Evolutionary conservation across 2,113 vertebrate species (phyloP).

Genomic region (Loxodonta africana): DNA sequence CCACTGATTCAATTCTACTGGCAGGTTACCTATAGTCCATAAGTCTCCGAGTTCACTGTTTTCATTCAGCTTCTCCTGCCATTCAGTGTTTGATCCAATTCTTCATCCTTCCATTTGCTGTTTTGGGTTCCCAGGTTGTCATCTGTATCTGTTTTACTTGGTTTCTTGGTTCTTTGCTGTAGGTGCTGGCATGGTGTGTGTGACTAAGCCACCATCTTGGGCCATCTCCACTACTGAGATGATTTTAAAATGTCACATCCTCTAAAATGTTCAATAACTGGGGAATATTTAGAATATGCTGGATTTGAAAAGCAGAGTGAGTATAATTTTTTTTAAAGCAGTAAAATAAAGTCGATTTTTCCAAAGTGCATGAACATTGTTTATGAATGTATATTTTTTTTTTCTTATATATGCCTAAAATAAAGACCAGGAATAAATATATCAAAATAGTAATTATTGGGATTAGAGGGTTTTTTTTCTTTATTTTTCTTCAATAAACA

Average conservation of each 20-base stretch:
- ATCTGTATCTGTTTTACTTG: not conserved
- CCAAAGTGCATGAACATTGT: not conserved
- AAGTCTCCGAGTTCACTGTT: not conserved
- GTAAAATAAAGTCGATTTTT: not conserved
- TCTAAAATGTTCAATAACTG: constrained; percentile 17
- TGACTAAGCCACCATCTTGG: not conserved
- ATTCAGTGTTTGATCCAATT: not conserved
- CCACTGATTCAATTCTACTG: not conserved
- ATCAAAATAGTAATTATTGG: not conserved
- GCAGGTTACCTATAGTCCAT: not conserved
- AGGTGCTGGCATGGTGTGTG: not conserved
- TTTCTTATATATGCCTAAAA: not conserved
- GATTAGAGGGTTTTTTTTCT: not conserved
- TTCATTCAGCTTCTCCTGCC: not conserved
- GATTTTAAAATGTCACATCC: not conserved
- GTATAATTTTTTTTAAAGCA: not conserved
- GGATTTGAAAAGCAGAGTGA: constrained; percentile 1
- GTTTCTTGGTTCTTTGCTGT: not conserved
- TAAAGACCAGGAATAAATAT: not conserved
- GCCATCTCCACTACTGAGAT: not conserved
- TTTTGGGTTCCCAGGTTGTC: not conserved
- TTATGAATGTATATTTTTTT: not conserved
- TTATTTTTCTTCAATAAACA: not conserved
- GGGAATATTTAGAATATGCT: not conserved
- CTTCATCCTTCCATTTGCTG: not conserved